Percentiles rank a stretch among this genome's conserved stretches.
Evolutionary conservation across 2,888 invertebrate genomes (phyloP).

Genomic region (Monoplex corrugatus): DNA sequence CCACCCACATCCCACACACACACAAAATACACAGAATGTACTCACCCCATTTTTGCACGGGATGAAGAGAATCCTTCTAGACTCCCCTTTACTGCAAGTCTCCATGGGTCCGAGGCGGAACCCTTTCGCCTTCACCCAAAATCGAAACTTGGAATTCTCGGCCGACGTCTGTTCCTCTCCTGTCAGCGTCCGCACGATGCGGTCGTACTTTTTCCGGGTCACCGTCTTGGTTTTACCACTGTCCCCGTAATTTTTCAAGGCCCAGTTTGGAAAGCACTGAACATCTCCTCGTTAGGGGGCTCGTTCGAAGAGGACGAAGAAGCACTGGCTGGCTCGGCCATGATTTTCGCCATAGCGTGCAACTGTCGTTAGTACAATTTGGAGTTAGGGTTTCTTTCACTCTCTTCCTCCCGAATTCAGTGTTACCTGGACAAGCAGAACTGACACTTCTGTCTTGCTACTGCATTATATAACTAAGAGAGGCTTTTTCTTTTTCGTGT

Average conservation of each 20-base stretch:
- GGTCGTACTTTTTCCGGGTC: constrained; percentile 93
- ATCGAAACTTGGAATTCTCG: constrained; percentile 97
- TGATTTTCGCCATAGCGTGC: too few relatives aligned
- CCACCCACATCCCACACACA: not conserved
- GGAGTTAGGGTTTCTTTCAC: too few relatives aligned
- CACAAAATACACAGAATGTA: constrained; percentile 40
- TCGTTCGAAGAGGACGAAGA: not conserved
- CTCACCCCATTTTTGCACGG: constrained; percentile 78
- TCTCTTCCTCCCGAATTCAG: too few relatives aligned
- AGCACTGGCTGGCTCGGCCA: too few relatives aligned
- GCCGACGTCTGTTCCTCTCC: constrained; percentile 94
- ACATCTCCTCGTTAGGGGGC: constrained; percentile 84
- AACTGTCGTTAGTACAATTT: too few relatives aligned
- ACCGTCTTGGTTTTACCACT: constrained; percentile 97
- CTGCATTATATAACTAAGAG: too few relatives aligned
- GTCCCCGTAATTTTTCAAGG: constrained; percentile 95
- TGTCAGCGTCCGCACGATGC: constrained; percentile 92
- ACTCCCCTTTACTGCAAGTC: constrained; percentile 49
- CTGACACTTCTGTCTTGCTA: too few relatives aligned
- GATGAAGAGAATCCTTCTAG: constrained; percentile 72
- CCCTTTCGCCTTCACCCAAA: constrained; percentile 98
- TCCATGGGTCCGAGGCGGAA: constrained; percentile 86
- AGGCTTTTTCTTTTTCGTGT: too few relatives aligned
- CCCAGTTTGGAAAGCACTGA: constrained; percentile 94
- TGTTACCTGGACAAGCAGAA: too few relatives aligned